A percentile compares a stretch with the other conserved stretches of the same genome.
These are phyloP conservation scores for Aleadryas rufinucha DNA, from an alignment of 2,113 vertebrate genomes.

Conservation along the genomic window DNA sequence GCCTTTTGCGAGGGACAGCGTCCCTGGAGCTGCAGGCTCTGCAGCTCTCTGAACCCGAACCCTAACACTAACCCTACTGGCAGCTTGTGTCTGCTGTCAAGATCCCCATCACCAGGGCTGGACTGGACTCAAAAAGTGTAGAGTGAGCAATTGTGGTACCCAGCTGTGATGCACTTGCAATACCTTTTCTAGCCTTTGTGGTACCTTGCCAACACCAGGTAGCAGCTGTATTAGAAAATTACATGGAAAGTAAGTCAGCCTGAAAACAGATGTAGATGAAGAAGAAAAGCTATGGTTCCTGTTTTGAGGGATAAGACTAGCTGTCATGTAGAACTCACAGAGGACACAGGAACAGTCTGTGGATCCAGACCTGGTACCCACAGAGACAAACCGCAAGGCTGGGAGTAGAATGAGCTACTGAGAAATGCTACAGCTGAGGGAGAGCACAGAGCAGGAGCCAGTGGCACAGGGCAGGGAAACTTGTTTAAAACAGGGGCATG, in stretches of 20 bases:
- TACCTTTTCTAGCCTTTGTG: neutral
- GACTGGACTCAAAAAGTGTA: neutral
- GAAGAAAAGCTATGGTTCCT: neutral
- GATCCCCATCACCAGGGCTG: neutral
- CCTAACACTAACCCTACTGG: neutral
- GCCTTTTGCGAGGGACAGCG: neutral
- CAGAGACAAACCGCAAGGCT: neutral
- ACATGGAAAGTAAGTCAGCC: neutral
- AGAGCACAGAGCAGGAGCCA: neutral
- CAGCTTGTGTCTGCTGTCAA: neutral
- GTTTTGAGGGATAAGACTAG: neutral
- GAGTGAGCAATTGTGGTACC: accelerated
- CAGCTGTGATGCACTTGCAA: neutral
- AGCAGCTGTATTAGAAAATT: neutral
- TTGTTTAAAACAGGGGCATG: neutral
- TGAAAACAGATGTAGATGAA: neutral
- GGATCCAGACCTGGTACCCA: neutral
- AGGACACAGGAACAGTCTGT: neutral
- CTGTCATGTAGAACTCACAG: neutral
- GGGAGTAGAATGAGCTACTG: neutral
- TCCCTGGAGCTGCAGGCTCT: neutral
- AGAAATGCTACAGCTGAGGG: neutral
- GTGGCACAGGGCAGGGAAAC: neutral
- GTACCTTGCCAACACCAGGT: neutral
- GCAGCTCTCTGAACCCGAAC: neutral